Evolutionary conservation across 2,888 invertebrate species (phyloP), one percentile per base, ranked within the genome.

Genomic region (Epirrhoe alternata): DNA sequence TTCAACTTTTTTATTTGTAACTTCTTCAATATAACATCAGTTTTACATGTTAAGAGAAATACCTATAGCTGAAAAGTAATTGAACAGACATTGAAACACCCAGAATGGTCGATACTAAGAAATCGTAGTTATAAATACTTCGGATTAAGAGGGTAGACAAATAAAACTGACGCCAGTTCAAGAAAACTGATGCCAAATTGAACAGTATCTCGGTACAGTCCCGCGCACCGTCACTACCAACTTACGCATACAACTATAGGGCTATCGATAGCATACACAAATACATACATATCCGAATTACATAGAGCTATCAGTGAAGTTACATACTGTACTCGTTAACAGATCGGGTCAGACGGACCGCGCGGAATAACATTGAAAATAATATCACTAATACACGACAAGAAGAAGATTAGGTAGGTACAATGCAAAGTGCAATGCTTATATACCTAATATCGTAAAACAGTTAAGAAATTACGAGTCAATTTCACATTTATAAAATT

Each of bases 171-270:
- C 45, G 49, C 0, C 49, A 61, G 57, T 52, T 35, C 8, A 17
- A 55, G 30, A 38, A 56, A 38, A 60, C 56, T 53, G 45, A 63
- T 49, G 51, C 14, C 47, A 64, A 7, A 45, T 64, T 45, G 17
- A 45, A 47, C 53, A 57, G 47, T 45, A 57, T 70, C 66, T 63
- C 51, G 67, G 72, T 69, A 66, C 65, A 69, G 63, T 78, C 74
- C 86, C 89, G 88, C 88, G 87, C 87, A 86, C 86, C 88, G 86
- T 87, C 87, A 87, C 86, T 87, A 88, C 86, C 85, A 72, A 78
- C 85, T 80, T 80, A 81, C 79, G 80, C 81, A 79, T 82, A 83
- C 70, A 83, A 79, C 83, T 82, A 83, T 16, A 85, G 79, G 82
- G 80, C 82, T 85, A 86, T 75, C 77, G 77, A 85, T 87, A 87